phyloP scores from a whole-genome alignment of 2,888 invertebrate genomes.

The Pandemis corylana region DNA sequence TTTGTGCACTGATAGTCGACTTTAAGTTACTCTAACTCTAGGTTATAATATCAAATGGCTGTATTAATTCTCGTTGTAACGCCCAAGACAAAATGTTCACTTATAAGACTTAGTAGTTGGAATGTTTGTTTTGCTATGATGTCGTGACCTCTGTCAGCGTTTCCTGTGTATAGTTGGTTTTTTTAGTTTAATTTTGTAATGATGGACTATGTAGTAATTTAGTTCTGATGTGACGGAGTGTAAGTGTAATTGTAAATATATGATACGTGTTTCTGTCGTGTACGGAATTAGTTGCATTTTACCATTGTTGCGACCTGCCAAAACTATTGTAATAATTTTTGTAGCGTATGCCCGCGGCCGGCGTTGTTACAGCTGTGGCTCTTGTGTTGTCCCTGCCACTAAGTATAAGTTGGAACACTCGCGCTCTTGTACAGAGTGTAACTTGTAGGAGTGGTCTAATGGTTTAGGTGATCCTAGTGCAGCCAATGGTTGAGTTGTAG shows the following conservation, averaged over 20 bases:
- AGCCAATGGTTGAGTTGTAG: slow-evolving; percentile 4
- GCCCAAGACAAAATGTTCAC: slow-evolving; percentile 64
- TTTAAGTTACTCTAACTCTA: slow-evolving; percentile 73
- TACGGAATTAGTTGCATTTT: slow-evolving; percentile 79
- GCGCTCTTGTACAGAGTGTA: neutral
- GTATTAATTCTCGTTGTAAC: slow-evolving; percentile 68
- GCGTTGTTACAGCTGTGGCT: slow-evolving; percentile 28
- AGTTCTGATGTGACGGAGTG: slow-evolving; percentile 59
- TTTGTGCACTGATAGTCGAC: slow-evolving; percentile 79
- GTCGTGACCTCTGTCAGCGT: slow-evolving; percentile 49
- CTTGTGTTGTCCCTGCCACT: neutral
- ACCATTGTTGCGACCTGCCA: slow-evolving; percentile 84
- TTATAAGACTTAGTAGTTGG: slow-evolving; percentile 62
- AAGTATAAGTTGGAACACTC: neutral
- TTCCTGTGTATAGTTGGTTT: slow-evolving; percentile 65
- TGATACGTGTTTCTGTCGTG: slow-evolving; percentile 71
- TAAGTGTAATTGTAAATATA: slow-evolving; percentile 80
- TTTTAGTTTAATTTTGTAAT: slow-evolving; percentile 61
- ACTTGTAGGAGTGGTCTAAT: neutral
- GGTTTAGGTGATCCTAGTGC: neutral
- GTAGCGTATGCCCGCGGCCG: slow-evolving; percentile 64
- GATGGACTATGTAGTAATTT: slow-evolving; percentile 56
- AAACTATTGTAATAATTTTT: slow-evolving; percentile 80
- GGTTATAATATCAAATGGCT: slow-evolving; percentile 73
- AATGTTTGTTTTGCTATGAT: slow-evolving; percentile 59